Conservation (phyloP, 2,888 invertebrate genomes). For the Desoria tigrina region DNA sequence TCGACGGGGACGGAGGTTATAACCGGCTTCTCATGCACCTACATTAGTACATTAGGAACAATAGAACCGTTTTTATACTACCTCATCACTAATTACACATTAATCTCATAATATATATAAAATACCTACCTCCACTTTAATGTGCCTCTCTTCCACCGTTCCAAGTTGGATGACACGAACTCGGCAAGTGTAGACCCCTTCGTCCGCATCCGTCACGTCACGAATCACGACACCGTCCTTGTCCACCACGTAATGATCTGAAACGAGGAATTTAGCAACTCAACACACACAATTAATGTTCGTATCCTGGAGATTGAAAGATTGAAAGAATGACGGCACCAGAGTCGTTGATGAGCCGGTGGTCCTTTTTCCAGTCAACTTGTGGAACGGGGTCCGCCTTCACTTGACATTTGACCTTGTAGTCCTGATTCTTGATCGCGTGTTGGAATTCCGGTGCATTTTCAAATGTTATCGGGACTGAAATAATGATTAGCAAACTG, state of each 20-base stretch:
- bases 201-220: conserved; percentile 76
- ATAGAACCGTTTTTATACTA: not conserved
- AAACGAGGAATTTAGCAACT: conserved; percentile 55
- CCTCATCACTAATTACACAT: not conserved
- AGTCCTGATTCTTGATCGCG: conserved; percentile 74
- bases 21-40: conserved; percentile 52
- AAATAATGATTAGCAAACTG: too few relatives aligned
- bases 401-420: conserved; percentile 78
- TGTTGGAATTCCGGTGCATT: conserved; percentile 82
- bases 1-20: conserved; percentile 59
- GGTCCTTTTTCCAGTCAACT: conserved; percentile 80
- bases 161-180: conserved; percentile 83
- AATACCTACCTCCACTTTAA: conserved; percentile 64
- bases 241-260: conserved; percentile 72
- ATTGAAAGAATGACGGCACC: conserved; percentile 42
- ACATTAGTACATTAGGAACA: too few relatives aligned
- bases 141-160: conserved; percentile 72
- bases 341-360: conserved; percentile 65
- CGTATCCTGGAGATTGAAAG: not conserved
- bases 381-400: conserved; percentile 61
- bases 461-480: conserved; percentile 82
- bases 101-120: not conserved
- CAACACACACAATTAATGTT: not conserved
- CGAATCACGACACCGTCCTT: conserved; percentile 75
- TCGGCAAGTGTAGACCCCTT: conserved; percentile 81